These are phyloP conservation scores for Drosophila insularis DNA, from an alignment of 1,140 invertebrate genomes.

Conservation along the genomic window DNA sequence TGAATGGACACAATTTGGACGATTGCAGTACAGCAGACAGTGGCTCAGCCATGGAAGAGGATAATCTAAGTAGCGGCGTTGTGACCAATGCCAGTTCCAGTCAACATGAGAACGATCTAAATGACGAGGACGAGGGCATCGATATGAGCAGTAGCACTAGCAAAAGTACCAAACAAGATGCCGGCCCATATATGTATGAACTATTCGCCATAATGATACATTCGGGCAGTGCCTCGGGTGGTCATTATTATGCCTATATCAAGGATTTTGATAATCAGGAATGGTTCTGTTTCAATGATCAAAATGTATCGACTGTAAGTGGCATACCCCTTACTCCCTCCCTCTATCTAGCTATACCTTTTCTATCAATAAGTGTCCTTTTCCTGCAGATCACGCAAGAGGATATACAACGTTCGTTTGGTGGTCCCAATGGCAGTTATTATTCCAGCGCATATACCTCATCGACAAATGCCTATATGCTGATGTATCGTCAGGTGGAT, in stretches of 20 bases:
- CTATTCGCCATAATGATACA: constrained; percentile 97
- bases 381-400: constrained; percentile 88
- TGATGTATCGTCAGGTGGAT: constrained; percentile 95
- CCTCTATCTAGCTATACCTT: too few species aligned
- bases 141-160: constrained; percentile 86
- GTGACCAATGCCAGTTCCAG: constrained; percentile 77
- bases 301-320: constrained; percentile 86
- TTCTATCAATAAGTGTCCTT: too few species aligned
- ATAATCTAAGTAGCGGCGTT: constrained; percentile 83
- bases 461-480: constrained; percentile 96
- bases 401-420: constrained; percentile 93
- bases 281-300: constrained; percentile 94
- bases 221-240: constrained; percentile 94
- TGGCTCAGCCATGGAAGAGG: constrained; percentile 87
- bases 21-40: constrained; percentile 89
- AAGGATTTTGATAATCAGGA: constrained; percentile 91
- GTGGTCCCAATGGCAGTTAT: constrained; percentile 87
- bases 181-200: constrained; percentile 92
- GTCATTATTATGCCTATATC: constrained; percentile 97
- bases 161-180: constrained; percentile 65
- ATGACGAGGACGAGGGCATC: constrained; percentile 87
- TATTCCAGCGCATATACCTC: constrained; percentile 90
- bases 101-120: constrained; percentile 76
- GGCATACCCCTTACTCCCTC: constrained; percentile 23
- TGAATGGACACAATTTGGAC: constrained; percentile 82